phyloP scores from a whole-genome alignment of 2,797 vertebrate species.

The Sebastes taczanowskii region DNA sequence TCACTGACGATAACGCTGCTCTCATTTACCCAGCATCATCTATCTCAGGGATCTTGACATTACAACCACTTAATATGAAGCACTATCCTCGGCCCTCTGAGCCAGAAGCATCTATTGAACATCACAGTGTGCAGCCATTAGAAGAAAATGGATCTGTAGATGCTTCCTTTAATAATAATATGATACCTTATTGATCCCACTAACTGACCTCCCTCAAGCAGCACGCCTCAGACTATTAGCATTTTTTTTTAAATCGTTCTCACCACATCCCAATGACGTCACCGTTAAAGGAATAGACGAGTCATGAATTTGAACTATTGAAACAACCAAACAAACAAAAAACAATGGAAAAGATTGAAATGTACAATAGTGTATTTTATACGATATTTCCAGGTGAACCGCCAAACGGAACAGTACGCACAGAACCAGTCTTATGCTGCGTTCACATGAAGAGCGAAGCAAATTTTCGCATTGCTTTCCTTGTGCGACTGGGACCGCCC shows the following conservation, averaged over 20 bases:
- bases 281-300: not conserved
- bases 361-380: too few species aligned
- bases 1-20: not conserved
- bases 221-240: not conserved
- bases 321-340: too few species aligned
- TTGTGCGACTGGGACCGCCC: too few species aligned
- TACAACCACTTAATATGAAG: constrained; percentile 7
- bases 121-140: constrained; percentile 3
- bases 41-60: not conserved
- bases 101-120: constrained; percentile 2
- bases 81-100: constrained; percentile 1
- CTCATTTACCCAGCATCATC: not conserved
- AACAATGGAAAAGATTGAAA: accelerated
- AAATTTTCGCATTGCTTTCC: too few species aligned
- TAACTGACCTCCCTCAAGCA: not conserved
- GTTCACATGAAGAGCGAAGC: too few species aligned
- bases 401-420: too few species aligned
- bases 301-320: too few species aligned
- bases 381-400: too few species aligned
- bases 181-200: constrained; percentile 39
- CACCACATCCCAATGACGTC: not conserved
- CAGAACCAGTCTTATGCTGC: too few species aligned
- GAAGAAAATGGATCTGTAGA: constrained; percentile 5
- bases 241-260: not conserved
- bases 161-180: constrained; percentile 19